Base-by-base conservation (phyloP, 2,113 vertebrate species). In the Gobiocypris rarus region DNA sequence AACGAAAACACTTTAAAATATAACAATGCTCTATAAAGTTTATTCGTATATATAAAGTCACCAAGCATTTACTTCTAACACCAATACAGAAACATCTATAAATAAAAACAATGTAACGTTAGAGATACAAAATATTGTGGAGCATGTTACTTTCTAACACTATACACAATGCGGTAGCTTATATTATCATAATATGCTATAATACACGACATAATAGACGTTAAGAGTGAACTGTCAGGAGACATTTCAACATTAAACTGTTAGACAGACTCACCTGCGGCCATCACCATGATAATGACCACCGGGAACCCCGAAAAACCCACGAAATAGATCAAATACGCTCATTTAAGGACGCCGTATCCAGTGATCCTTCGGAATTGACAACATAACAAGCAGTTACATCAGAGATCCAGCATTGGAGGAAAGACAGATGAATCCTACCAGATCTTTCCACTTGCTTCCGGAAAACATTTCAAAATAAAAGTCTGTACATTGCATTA, bases 311-410 rank as follows among this genome's bases (percentile, higher is more conserved):
- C 92, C 91, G 54, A 95, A 95, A 86, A 95, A 94, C 0, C 93
- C 94, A 11, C 94, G 94, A 75, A 95, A 95, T n/a, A 95, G 89
- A 48, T 95, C 94, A 84, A 94, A 95, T 11, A 94, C 86, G 59
- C 91, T 95, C 94, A 95, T 95, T 91, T 93, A 87, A 9, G 0
- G 10, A 0, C 24, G 6, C 9, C 75, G 3, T 7, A n/a, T 9
- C 15, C 4, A 2, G 56, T 9, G 45, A 45, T 22, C 2, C 45
- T 52, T 24, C 15, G 6, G 24, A 61, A 9, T 10, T 3, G 31
- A 0, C 31, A 77, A 54, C 83, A 83, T 69, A 59, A 59, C 24
- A 61, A 63, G 13, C 38, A 38, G 22, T 24, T 81, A 45, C 78
- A 11, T 80, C 58, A 65, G 38, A 48, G 41, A 28, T 19, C 9